Evolutionary conservation across 2,797 vertebrate genomes (phyloP).

Genomic region (Urophycis tenuis): DNA sequence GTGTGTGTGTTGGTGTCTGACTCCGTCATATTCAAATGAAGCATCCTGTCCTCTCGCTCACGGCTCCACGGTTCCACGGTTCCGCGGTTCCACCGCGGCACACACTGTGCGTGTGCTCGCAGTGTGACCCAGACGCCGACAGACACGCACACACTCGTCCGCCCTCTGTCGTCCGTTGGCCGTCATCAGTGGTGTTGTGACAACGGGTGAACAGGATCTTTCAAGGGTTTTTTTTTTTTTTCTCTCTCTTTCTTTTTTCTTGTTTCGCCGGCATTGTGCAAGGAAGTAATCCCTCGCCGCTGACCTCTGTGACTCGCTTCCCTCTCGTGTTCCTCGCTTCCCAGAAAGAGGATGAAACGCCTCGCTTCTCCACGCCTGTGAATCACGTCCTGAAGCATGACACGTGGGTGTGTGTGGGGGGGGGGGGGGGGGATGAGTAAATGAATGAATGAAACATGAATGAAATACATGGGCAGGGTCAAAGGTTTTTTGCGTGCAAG

Average conservation of each 20-base stretch:
- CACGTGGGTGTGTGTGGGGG: too few relatives aligned
- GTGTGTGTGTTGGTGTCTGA: not conserved
- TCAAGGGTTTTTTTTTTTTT: too few relatives aligned
- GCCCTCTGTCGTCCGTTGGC: too few relatives aligned
- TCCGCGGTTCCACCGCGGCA: not conserved
- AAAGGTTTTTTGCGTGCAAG: not conserved
- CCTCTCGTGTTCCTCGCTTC: conserved; percentile 11
- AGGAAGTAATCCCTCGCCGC: conserved; percentile 7
- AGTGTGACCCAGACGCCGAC: too few relatives aligned
- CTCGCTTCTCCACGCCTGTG: conserved; percentile 33
- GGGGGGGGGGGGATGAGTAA: not conserved
- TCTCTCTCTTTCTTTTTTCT: too few relatives aligned
- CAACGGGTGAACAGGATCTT: not conserved
- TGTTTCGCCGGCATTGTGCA: not conserved
- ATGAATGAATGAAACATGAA: not conserved
- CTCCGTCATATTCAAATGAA: not conserved
- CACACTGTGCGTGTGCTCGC: too few relatives aligned
- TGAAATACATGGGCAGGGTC: not conserved
- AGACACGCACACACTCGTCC: too few relatives aligned
- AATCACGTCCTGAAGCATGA: conserved; percentile 25
- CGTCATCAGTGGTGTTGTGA: too few relatives aligned
- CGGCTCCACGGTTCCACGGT: not conserved
- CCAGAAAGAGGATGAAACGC: not conserved
- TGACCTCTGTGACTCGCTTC: not conserved
- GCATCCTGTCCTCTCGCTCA: too few relatives aligned